Evolutionary conservation across 2,888 invertebrate genomes (phyloP), one percentile per base, ranked within the genome.

Genomic region (Drosophila heteroneura): DNA sequence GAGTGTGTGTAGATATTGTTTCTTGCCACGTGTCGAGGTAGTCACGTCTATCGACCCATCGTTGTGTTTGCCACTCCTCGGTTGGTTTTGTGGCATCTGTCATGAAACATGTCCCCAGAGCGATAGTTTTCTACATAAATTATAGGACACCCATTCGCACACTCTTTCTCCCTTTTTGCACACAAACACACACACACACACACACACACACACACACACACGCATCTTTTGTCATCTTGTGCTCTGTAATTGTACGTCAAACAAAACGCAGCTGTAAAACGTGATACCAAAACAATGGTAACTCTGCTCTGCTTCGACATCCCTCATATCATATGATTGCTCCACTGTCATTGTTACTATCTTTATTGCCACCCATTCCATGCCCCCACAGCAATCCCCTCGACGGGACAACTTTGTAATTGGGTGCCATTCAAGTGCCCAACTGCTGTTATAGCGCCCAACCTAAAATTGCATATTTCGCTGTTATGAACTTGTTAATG

Each of bases 401-500:
- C 26, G 26, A 26, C 26, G 14, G 61, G 53, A 19, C 41, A 57
- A 79, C 54, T 79, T 74, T 77, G 77, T 80, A 82, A 85, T 88
- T 80, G 82, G 75, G 52, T 75, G 81, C 71, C 85, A 83, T 85
- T 84, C 75, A 85, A 88, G 78, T 88, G 85, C 72, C 83, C 73
- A 70, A 85, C 76, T 67, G 77, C 41, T 73, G 68, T 73, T 77
- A 65, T 59, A 56, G 64, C 68, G 57, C 66, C 64, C 73, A 74
- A 85, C 77, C 47, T 74, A 68, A 69, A 87, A 87, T 76, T 85
- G 88, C 83, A 84, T 80, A 88, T 85, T 84, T 70, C 52, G 78
- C 74, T 74, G 85, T 85, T 85, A 85, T 85, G 71, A 85, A 88
- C 84, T 88, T 83, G 83, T 81, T 78, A 83, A 76, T 73, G 75